Conservation (phyloP, 2,113 vertebrate genomes). For the Pontoporia blainvillei region DNA sequence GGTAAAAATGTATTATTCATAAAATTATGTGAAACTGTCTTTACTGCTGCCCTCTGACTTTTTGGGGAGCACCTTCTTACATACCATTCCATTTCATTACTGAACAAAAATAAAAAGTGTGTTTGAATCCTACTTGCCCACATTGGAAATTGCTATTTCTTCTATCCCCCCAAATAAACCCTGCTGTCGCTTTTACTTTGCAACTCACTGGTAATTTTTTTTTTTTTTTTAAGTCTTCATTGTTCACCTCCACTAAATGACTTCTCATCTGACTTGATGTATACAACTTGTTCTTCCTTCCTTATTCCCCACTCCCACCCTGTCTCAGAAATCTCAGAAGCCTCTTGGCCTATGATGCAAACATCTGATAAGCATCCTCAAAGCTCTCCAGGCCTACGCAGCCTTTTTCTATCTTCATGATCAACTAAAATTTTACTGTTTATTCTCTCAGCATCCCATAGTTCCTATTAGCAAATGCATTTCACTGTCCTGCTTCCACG, state of each 20-base stretch:
- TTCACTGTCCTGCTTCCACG: neutral
- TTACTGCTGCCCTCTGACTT: neutral
- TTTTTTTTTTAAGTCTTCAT: neutral
- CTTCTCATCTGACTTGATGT: neutral
- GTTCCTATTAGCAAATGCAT: neutral
- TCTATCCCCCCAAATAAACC: neutral
- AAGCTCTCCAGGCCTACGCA: neutral
- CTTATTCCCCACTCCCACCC: neutral
- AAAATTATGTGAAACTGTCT: neutral
- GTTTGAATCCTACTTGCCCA: neutral
- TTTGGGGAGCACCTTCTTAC: neutral
- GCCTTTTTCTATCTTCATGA: neutral
- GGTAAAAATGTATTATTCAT: constrained; percentile 16
- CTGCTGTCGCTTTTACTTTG: neutral
- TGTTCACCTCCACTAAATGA: neutral
- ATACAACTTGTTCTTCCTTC: neutral
- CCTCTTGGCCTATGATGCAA: neutral
- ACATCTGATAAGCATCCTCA: neutral
- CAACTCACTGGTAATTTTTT: neutral
- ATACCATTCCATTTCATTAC: neutral
- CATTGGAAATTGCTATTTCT: neutral
- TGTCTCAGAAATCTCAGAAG: neutral
- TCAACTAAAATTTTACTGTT: neutral
- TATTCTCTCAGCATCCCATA: neutral
- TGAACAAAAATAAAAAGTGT: neutral